These are phyloP conservation scores for Indicator indicator DNA, from an alignment of 2,113 vertebrate genomes.

Conservation along the genomic window DNA sequence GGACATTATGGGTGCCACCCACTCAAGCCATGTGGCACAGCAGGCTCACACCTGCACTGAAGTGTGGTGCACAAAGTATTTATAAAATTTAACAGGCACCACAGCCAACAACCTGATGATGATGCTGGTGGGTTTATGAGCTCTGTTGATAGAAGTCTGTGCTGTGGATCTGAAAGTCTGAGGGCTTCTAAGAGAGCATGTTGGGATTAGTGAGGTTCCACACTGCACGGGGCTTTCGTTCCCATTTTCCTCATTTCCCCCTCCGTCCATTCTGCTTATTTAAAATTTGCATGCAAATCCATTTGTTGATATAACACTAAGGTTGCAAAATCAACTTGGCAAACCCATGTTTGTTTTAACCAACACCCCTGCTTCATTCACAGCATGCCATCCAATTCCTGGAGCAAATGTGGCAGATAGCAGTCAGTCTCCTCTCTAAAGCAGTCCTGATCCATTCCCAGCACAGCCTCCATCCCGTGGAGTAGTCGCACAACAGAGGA, in stretches of 20 bases:
- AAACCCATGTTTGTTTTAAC: neutral
- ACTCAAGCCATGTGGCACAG: neutral
- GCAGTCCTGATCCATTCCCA: neutral
- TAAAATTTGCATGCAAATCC: conserved; percentile 37
- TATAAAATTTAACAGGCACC: neutral
- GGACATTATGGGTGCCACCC: neutral
- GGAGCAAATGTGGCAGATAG: neutral
- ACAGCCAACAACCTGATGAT: neutral
- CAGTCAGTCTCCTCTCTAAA: neutral
- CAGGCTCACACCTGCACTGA: neutral
- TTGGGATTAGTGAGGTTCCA: neutral
- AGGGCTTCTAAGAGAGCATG: neutral
- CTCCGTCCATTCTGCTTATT: conserved; percentile 7
- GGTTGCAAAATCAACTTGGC: neutral
- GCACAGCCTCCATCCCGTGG: neutral
- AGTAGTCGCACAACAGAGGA: neutral
- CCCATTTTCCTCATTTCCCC: neutral
- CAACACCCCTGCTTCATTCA: neutral
- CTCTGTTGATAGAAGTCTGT: neutral
- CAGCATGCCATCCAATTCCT: neutral
- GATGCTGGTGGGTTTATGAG: neutral
- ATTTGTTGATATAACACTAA: neutral
- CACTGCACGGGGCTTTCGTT: neutral
- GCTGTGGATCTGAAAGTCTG: neutral
- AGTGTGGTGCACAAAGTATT: neutral